Base-by-base conservation (phyloP, 2,888 invertebrate species). In the Volucella zonaria region DNA sequence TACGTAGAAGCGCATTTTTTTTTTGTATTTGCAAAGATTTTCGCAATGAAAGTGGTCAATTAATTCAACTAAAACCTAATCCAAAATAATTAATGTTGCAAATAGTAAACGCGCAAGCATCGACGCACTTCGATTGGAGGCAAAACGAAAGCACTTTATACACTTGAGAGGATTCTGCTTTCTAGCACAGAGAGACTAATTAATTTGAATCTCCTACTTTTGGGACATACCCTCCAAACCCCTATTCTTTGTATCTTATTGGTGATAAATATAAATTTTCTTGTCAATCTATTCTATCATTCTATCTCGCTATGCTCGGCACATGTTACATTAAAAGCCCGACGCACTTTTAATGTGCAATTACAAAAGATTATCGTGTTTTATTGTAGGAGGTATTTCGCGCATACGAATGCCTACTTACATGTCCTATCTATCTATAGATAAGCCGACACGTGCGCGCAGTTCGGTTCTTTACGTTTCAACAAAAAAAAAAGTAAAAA, bases 91-190 rank as follows among this genome's bases (percentile, higher is more conserved):
- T 76, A 73, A 78, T 82, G 74, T 51, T 58, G 56, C 73, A 68
- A 78, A 73, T 56, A 78, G 58, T 58, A 68, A 62, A 58, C 31
- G 31, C 31, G 31, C 31, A 31, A 31, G 18, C n/a, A 68, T 61
- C 52, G 43, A 70, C 52, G 45, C 40, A 14, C 54, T 59, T 18
- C 31, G 51, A 58, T 18, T 45, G 40, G 64, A 31, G 18, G 38
- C 31, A 18, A 15, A 18, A 51, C 45, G 15, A 43, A 23, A 45
- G 15, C 43, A 59, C 43, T 73, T 68, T 47, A n/a, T n/a, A 47
- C 82, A 82, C 82, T 82, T 82, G 79, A 79, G 42, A 79, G 82
- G 82, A 62, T 82, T 82, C 82, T n/a, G n/a, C 59, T 43, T 18
- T 15, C 10, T 18, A 51, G 45, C 54, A 11, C 52, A 12, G 14